Conservation (phyloP, 2,113 vertebrate species). For the Lasiurus cinereus region DNA sequence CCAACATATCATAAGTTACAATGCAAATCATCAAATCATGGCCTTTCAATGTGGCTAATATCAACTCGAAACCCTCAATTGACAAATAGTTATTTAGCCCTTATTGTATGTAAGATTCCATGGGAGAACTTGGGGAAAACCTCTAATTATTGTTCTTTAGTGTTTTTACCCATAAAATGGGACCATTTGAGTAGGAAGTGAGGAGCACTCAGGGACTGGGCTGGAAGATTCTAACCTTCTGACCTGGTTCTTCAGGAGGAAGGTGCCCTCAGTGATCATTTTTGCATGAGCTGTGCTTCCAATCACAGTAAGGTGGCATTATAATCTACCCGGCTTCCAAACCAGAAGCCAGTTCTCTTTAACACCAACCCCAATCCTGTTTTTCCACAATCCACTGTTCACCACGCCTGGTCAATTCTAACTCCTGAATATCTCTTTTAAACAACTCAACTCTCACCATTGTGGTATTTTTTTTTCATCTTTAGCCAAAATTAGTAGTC, state of each 20-base stretch:
- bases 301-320: not conserved
- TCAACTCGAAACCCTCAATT: constrained; percentile 10
- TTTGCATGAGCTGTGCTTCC: not conserved
- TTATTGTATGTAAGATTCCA: not conserved
- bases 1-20: not conserved
- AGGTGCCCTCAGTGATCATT: not conserved
- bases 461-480: not conserved
- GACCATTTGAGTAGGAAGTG: constrained; percentile 10
- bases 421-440: not conserved
- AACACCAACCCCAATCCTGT: not conserved
- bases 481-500: not conserved
- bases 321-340: not conserved
- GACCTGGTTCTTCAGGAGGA: not conserved
- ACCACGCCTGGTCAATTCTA: not conserved
- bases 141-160: not conserved
- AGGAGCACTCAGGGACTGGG: not conserved
- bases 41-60: constrained; percentile 18
- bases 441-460: not conserved
- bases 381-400: not conserved
- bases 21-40: not conserved
- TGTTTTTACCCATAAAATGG: constrained; percentile 10
- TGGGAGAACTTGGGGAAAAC: constrained; percentile 6
- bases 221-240: not conserved
- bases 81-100: constrained; percentile 7
- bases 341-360: not conserved